A percentile compares a stretch with the other conserved stretches of the same genome.
Conservation (phyloP, 1,140 invertebrate species). For the Sycobia sp. region DNA sequence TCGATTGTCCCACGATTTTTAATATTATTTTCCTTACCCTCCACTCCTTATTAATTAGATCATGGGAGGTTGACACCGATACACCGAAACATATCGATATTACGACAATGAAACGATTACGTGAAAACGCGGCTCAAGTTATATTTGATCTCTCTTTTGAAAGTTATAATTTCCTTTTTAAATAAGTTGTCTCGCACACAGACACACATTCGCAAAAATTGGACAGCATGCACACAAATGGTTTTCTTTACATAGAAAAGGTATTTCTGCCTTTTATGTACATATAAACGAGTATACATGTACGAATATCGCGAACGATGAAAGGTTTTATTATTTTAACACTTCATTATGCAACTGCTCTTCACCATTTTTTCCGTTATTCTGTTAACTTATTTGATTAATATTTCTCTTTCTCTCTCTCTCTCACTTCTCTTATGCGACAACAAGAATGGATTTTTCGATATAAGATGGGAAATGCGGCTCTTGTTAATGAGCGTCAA, state of each 20-base stretch:
- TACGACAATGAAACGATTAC: slow-evolving; percentile 53
- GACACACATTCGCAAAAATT: slow-evolving; percentile 34
- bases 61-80: slow-evolving; percentile 48
- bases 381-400: not conserved
- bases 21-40: slow-evolving; percentile 10
- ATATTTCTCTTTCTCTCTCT: slow-evolving; percentile 3
- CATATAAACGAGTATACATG: slow-evolving; percentile 37
- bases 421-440: not conserved
- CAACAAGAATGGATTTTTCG: not conserved
- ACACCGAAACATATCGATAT: slow-evolving; percentile 56
- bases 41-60: slow-evolving; percentile 30
- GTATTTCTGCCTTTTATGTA: slow-evolving; percentile 32
- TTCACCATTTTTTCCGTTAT: slow-evolving; percentile 15
- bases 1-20: slow-evolving; percentile 6
- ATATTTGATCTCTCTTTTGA: slow-evolving; percentile 6
- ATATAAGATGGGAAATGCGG: not conserved
- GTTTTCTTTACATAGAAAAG: slow-evolving; percentile 35
- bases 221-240: slow-evolving; percentile 25
- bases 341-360: slow-evolving; percentile 27
- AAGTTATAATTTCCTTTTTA: slow-evolving; percentile 10
- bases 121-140: slow-evolving; percentile 34
- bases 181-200: slow-evolving; percentile 34
- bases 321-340: slow-evolving; percentile 26
- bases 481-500: not conserved
- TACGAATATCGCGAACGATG: slow-evolving; percentile 35